Percentiles rank a stretch among this genome's conserved stretches.
phyloP scores from a whole-genome alignment of 1,140 invertebrate species.

The Acromyrmex echinatior region DNA sequence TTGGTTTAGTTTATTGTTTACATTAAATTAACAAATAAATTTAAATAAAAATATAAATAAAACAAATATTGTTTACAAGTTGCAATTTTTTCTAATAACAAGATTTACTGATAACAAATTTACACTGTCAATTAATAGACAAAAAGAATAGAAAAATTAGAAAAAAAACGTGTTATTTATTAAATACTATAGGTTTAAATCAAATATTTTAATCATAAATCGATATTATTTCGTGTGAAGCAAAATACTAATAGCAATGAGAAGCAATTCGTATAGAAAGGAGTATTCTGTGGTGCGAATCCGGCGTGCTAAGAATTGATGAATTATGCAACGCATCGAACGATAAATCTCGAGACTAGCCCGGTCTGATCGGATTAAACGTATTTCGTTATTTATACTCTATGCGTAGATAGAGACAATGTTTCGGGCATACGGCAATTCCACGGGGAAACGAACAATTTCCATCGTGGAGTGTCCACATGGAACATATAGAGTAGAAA shows the following conservation, averaged over 20 bases:
- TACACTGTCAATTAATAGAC: background rate
- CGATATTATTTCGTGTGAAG: conserved; percentile 21
- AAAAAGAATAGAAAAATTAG: background rate
- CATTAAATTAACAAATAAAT: background rate
- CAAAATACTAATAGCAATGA: background rate
- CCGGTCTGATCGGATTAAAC: conserved; percentile 61
- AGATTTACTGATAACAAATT: background rate
- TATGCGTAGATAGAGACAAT: conserved; percentile 33
- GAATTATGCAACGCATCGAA: conserved; percentile 57
- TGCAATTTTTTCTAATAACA: background rate
- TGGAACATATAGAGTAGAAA: background rate
- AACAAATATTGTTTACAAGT: background rate
- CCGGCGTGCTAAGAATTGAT: conserved; percentile 56
- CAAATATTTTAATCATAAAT: background rate
- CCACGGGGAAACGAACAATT: conserved; percentile 49
- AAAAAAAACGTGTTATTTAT: background rate
- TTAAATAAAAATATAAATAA: background rate
- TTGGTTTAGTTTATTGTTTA: background rate
- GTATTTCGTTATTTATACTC: conserved; percentile 63
- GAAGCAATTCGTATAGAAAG: conserved; percentile 4
- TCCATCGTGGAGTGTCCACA: conserved; percentile 8
- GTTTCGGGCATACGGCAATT: conserved; percentile 27
- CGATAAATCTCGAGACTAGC: conserved; percentile 51
- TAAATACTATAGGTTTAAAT: background rate
- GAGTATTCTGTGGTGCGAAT: conserved; percentile 46